Conservation (phyloP, 2,888 invertebrate species). For the Erebia palarica region DNA sequence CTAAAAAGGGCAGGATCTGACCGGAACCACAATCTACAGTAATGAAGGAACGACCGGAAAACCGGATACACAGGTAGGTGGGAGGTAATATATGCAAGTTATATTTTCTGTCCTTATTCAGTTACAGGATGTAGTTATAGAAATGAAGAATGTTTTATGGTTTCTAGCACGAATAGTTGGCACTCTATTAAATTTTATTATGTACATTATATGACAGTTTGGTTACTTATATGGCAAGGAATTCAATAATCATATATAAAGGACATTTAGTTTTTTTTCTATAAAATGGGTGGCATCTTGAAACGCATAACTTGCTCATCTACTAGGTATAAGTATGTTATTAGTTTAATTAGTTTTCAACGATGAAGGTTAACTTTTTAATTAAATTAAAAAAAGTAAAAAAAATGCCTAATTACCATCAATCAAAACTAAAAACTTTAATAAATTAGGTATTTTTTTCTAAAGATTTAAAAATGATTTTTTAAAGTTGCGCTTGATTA, state of each 20-base stretch:
- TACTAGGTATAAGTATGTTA: not conserved
- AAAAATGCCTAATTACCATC: too few relatives aligned
- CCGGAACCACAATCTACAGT: too few relatives aligned
- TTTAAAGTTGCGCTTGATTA: too few relatives aligned
- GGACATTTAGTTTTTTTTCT: not conserved
- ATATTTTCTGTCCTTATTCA: not conserved
- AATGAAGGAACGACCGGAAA: too few relatives aligned
- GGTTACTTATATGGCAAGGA: constrained; percentile 2
- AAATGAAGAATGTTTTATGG: constrained; percentile 4
- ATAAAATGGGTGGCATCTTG: constrained; percentile 1
- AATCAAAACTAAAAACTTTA: too few relatives aligned
- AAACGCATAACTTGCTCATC: not conserved
- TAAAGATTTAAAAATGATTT: too few relatives aligned
- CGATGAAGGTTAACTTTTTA: too few relatives aligned
- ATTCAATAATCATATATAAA: not conserved
- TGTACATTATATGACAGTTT: not conserved
- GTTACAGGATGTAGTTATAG: not conserved
- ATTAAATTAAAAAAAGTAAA: too few relatives aligned
- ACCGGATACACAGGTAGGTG: not conserved
- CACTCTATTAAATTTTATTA: constrained; percentile 12
- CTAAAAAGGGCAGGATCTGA: too few relatives aligned
- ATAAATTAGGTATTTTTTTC: too few relatives aligned
- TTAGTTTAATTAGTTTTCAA: too few relatives aligned
- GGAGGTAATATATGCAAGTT: constrained; percentile 1
- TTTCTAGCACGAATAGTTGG: not conserved